Evolutionary conservation across 2,888 invertebrate genomes (phyloP).

Genomic region (Pecten maximus): DNA sequence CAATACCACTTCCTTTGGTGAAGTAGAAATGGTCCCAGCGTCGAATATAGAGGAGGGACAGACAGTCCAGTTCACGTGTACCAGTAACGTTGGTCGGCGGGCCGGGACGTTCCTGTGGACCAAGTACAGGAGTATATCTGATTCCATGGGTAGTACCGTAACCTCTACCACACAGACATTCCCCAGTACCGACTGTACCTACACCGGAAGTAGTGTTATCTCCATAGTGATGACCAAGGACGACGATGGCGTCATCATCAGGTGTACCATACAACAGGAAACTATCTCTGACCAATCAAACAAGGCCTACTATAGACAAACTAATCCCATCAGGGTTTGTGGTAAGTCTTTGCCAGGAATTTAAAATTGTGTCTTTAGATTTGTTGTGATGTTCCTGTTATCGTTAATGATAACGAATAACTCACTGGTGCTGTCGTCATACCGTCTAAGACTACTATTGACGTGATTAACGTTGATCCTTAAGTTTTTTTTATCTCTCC

Average conservation of each 20-base stretch:
- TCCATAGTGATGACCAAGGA: conserved; percentile 13
- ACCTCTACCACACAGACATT: conserved; percentile 5
- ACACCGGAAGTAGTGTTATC: conserved; percentile 46
- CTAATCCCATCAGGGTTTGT: conserved; percentile 38
- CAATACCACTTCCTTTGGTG: background rate
- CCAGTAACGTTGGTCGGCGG: conserved; percentile 52
- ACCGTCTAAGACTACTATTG: no score
- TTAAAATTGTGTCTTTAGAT: no score
- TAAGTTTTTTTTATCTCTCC: no score
- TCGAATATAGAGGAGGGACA: conserved; percentile 44
- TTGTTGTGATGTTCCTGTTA: no score
- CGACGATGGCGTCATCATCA: conserved; percentile 41
- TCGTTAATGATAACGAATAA: no score
- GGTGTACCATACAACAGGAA: conserved; percentile 46
- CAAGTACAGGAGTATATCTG: conserved; percentile 33
- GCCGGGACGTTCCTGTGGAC: conserved; percentile 47
- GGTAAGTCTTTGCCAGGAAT: conserved; percentile 50
- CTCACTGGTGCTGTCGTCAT: no score
- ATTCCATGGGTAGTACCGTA: background rate
- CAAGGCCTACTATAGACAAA: conserved; percentile 19
- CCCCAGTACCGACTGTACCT: conserved; percentile 39
- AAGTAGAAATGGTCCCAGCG: background rate
- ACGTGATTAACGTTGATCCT: no score
- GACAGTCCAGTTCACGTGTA: conserved; percentile 48
- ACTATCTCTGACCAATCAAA: background rate